phyloP scores from a whole-genome alignment of 1,140 invertebrate genomes.

The Acyrthosiphon pisum region DNA sequence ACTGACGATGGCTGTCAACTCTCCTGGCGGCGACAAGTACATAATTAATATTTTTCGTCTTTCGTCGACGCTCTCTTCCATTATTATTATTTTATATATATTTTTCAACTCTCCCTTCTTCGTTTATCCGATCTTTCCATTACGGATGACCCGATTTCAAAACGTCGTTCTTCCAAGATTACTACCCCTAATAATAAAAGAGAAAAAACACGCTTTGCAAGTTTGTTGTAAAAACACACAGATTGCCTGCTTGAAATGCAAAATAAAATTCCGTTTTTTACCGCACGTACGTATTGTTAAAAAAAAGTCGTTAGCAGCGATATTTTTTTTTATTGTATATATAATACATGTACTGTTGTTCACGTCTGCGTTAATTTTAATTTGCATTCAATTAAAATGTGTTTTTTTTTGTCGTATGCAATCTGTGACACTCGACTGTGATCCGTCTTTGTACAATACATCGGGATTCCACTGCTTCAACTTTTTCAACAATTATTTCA shows the following conservation, averaged over 20 bases:
- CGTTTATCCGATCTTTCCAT: conserved; percentile 22
- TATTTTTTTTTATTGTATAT: neutral
- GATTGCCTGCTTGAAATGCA: neutral
- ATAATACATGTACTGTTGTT: too few relatives aligned
- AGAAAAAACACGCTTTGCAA: neutral
- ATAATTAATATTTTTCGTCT: conserved; percentile 53
- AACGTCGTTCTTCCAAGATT: neutral
- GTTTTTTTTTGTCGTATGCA: neutral
- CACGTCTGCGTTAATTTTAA: neutral
- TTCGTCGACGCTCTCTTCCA: neutral
- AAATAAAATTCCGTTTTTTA: neutral
- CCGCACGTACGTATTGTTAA: neutral
- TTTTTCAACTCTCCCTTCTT: neutral
- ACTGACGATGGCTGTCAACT: conserved; percentile 42
- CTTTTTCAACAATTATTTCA: neutral
- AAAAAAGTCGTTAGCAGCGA: neutral
- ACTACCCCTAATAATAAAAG: neutral
- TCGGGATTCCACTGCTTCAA: neutral
- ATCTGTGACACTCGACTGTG: neutral
- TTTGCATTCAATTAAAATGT: neutral
- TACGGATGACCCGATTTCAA: conserved; percentile 30
- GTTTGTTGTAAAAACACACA: neutral
- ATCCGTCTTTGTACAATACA: neutral
- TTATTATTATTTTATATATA: neutral
- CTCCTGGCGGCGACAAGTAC: neutral